Evolutionary conservation across 2,888 invertebrate species (phyloP).

Genomic region (Falcaria lacertinaria): DNA sequence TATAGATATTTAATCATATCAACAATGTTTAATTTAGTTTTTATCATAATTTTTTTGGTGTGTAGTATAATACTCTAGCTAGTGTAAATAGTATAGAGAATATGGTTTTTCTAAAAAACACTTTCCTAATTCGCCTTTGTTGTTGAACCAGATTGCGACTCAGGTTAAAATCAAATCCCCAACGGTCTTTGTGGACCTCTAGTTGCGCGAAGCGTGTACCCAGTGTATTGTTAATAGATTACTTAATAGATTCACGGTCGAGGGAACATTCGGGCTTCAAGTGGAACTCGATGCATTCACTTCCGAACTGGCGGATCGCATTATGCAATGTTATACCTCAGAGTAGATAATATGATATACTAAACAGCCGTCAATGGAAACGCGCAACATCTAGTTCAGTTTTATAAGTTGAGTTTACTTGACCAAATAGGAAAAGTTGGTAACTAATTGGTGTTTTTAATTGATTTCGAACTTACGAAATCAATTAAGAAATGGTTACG

Average conservation of each 20-base stretch:
- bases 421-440: not conserved
- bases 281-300: conserved; percentile 50
- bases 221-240: conserved; percentile 19
- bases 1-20: no score
- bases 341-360: conserved; percentile 15
- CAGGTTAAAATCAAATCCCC: no score
- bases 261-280: conserved; percentile 37
- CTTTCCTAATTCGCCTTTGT: no score
- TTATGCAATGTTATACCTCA: conserved; percentile 34
- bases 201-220: conserved; percentile 29
- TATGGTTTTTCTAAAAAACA: no score
- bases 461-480: no score
- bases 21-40: no score
- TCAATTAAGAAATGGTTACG: no score
- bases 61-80: no score
- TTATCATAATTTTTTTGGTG: no score
- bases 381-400: not conserved
- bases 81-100: no score
- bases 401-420: not conserved
- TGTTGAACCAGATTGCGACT: no score
- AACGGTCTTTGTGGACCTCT: no score
- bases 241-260: conserved; percentile 47
- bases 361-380: conserved; percentile 19
- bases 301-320: conserved; percentile 50
- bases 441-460: not conserved